Percentiles rank a stretch among this genome's conserved stretches.
These are phyloP conservation scores for Plotosus lineatus DNA, from an alignment of 2,113 vertebrate species.

Conservation along the genomic window DNA sequence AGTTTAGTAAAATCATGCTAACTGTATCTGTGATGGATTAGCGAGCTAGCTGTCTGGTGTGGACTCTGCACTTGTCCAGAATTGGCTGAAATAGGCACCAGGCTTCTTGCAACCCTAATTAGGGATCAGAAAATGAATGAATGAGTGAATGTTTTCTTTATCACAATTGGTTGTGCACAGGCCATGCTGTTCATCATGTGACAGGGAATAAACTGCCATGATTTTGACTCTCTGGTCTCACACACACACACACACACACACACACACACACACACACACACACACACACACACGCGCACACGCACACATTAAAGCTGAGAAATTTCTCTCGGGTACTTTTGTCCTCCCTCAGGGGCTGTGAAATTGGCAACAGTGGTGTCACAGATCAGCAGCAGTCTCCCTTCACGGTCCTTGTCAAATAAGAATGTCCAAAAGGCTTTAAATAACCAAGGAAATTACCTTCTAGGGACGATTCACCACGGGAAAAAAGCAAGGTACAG, in stretches of 20 bases:
- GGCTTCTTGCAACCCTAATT: too few relatives aligned
- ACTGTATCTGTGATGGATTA: too few relatives aligned
- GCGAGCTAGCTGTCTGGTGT: too few relatives aligned
- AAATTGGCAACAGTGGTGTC: slow-evolving; percentile 42
- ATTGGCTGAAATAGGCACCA: too few relatives aligned
- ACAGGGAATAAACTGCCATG: slow-evolving; percentile 27
- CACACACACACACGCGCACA: too few relatives aligned
- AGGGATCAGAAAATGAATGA: too few relatives aligned
- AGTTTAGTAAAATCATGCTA: not conserved
- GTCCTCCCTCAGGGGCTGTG: slow-evolving; percentile 34
- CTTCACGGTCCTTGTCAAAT: slow-evolving; percentile 10
- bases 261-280: too few relatives aligned
- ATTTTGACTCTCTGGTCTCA: slow-evolving; percentile 40
- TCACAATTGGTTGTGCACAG: slow-evolving; percentile 1
- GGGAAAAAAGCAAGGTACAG: slow-evolving; percentile 18
- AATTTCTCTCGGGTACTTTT: slow-evolving; percentile 41
- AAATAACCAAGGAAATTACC: not conserved
- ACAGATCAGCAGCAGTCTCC: slow-evolving; percentile 25
- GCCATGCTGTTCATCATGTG: slow-evolving; percentile 50
- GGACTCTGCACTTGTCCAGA: too few relatives aligned
- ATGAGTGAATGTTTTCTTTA: slow-evolving; percentile 7
- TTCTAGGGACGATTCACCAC: not conserved
- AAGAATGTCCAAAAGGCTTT: not conserved
- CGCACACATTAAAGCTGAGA: slow-evolving; percentile 52
- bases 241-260: too few relatives aligned